Evolutionary conservation across 2,113 vertebrate genomes (phyloP).

Genomic region (Anseranas semipalmata): DNA sequence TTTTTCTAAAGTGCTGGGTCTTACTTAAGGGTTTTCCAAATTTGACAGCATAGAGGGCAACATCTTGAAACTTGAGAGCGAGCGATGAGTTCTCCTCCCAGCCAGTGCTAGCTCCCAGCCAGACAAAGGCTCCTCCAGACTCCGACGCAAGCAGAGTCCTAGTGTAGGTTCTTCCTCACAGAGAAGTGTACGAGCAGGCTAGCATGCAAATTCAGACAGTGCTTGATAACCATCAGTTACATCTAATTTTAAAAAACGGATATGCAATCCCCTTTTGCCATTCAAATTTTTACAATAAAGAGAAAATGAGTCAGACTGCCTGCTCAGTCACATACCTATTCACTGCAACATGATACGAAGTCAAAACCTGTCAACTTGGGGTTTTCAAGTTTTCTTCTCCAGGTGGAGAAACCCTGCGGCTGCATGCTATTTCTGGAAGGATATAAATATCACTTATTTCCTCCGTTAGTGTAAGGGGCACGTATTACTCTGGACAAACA

Average conservation of each 20-base stretch:
- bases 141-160: rapidly evolving
- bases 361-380: not conserved
- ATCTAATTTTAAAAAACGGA: not conserved
- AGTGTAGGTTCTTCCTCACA: not conserved
- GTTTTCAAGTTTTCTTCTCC: not conserved
- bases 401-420: not conserved
- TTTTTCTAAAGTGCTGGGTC: not conserved
- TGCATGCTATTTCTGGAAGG: not conserved
- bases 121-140: not conserved
- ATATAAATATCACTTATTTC: not conserved
- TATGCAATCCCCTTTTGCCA: not conserved
- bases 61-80: rapidly evolving
- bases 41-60: not conserved
- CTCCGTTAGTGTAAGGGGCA: not conserved
- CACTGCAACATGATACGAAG: rapidly evolving
- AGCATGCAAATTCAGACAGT: not conserved
- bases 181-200: not conserved
- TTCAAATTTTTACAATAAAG: not conserved
- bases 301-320: not conserved
- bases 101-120: rapidly evolving
- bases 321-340: rapidly evolving
- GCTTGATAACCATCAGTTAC: not conserved
- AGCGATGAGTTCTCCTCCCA: rapidly evolving
- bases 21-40: not conserved
- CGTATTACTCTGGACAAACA: not conserved